Conservation (phyloP, 2,113 vertebrate species). For the Otus sunia region DNA sequence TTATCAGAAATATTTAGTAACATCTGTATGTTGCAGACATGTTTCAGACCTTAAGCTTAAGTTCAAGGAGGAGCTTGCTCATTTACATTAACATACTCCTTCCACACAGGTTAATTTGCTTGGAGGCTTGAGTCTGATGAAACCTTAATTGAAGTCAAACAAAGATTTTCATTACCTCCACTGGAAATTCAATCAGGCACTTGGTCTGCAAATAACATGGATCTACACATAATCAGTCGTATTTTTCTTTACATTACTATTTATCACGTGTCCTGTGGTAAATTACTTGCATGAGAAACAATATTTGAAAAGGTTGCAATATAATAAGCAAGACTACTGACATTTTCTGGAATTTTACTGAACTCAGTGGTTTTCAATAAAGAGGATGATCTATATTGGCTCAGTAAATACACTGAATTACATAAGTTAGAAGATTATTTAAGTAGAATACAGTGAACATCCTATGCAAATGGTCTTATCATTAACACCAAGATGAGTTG, state of each 20-base stretch:
- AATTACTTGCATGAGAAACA: not conserved
- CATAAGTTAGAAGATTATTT: fast-evolving
- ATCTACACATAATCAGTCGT: not conserved
- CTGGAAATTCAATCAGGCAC: not conserved
- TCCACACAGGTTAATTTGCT: not conserved
- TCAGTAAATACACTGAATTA: not conserved
- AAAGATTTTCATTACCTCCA: not conserved
- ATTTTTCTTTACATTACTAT: constrained; percentile 18
- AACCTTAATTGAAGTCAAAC: constrained; percentile 20
- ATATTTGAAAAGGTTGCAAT: constrained; percentile 30
- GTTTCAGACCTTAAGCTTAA: not conserved
- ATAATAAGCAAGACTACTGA: not conserved
- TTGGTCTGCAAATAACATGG: not conserved
- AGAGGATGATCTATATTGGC: not conserved
- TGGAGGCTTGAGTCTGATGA: not conserved
- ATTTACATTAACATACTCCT: not conserved
- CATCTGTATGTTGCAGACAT: not conserved
- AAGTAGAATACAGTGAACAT: not conserved
- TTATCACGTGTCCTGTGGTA: not conserved
- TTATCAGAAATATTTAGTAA: not conserved
- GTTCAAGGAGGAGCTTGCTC: not conserved
- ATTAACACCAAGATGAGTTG: not conserved
- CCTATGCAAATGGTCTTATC: not conserved
- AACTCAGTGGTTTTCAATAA: not conserved
- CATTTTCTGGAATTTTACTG: not conserved